Evolutionary conservation across 2,113 vertebrate species (phyloP), one percentile per base, ranked within the genome.

Genomic region (Oostethus manadensis): DNA sequence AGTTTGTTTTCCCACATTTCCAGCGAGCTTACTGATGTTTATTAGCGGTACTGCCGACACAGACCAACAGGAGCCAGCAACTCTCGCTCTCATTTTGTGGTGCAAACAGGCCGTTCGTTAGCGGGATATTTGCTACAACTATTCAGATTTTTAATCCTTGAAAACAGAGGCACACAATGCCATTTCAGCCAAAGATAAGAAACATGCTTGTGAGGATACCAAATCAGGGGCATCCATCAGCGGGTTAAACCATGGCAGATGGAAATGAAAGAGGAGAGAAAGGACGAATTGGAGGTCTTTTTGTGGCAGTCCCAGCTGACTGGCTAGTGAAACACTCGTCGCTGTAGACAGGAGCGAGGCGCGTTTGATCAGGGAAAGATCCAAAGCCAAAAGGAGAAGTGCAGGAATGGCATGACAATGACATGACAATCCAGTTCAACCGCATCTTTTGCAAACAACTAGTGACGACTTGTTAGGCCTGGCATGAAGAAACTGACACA

Each of bases 1-100:
- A 73, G 64, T 70, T 66, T 83, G 78, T 77, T 80, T 78, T 77
- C 79, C 81, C 77, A 66, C 78, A 73, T 84, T 81, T 87, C 86
- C 86, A 86, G 83, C 82, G 80, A 82, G 81, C 77, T 84, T 80
- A 78, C 63, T 78, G 78, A 55, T 87, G 86, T 88, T 89, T 90
- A 88, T 88, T 88, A 88, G 84, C 84, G 80, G 79, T 77, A 81
- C 74, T 77, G 78, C 47, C 80, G 82, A 88, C 79, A 77, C 83
- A 87, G 86, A 90, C 89, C 83, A 86, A 88, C 81, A 84, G 87
- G 87, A 89, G 88, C 86, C 89, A 85, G 81, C 79, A 78, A 86
- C 77, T 76, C 74, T 54, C 70, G 46, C 43, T 40, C 35, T 55
- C 18, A 40, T n/a, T 17, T 40, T 18, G 33, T 38, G 35, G 33